phyloP scores from a whole-genome alignment of 2,888 invertebrate genomes.

The Mantis religiosa region DNA sequence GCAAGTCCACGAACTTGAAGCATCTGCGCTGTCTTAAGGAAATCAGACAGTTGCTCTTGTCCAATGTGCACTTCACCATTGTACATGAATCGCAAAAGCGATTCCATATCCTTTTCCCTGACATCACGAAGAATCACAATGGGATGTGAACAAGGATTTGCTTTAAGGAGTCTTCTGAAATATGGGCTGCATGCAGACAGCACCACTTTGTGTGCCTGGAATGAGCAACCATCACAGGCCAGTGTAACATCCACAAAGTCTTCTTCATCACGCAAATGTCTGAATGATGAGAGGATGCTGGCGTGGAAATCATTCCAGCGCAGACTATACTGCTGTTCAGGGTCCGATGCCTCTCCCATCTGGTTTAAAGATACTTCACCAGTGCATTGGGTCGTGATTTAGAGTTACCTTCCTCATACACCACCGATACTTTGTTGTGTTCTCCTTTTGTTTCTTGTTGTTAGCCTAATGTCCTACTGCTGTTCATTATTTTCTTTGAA shows the following conservation, averaged over 20 bases:
- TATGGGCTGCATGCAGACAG: conserved; percentile 91
- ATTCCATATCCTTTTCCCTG: conserved; percentile 80
- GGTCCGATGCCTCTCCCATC: conserved; percentile 31
- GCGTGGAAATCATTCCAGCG: conserved; percentile 94
- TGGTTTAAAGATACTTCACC: conserved; percentile 26
- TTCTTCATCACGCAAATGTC: conserved; percentile 82
- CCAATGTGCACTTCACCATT: conserved; percentile 88
- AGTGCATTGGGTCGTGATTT: conserved; percentile 19
- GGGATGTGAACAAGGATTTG: conserved; percentile 86
- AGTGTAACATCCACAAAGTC: conserved; percentile 91
- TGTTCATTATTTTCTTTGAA: not conserved
- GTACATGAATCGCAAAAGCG: conserved; percentile 86
- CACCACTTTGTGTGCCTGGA: conserved; percentile 87
- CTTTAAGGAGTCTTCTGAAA: conserved; percentile 81
- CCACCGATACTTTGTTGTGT: not conserved
- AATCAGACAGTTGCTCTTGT: conserved; percentile 80
- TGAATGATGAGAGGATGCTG: conserved; percentile 84
- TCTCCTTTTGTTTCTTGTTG: not conserved
- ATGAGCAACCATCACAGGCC: conserved; percentile 84
- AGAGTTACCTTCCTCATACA: not conserved
- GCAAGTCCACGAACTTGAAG: conserved; percentile 82
- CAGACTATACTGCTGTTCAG: conserved; percentile 86
- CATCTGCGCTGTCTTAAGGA: conserved; percentile 81
- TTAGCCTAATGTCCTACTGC: not conserved
- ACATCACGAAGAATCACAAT: conserved; percentile 85